Conservation (phyloP, 2,113 vertebrate species). For the Pseudonaja textilis region DNA sequence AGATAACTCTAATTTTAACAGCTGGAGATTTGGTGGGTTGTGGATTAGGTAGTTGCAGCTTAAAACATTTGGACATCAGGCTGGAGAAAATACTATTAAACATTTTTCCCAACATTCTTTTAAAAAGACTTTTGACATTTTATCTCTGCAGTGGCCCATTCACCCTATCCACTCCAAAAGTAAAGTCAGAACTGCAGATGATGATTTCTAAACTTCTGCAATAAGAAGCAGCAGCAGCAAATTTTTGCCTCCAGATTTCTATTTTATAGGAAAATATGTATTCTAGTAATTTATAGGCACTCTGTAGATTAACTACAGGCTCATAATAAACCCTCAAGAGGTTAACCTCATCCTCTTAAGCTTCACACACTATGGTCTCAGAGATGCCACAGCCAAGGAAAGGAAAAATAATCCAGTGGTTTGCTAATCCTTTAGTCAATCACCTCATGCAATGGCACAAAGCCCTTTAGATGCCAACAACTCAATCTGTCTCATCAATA, state of each 20-base stretch:
- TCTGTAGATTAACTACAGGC: conserved; percentile 72
- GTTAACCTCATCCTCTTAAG: conserved; percentile 79
- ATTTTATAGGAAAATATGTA: conserved; percentile 67
- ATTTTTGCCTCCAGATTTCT: conserved; percentile 56
- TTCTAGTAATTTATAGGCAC: conserved; percentile 74
- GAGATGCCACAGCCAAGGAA: conserved; percentile 66
- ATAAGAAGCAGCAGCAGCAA: neutral
- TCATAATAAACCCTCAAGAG: conserved; percentile 73
- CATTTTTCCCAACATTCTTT: conserved; percentile 3
- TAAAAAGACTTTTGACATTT: conserved; percentile 42
- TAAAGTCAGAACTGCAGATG: conserved; percentile 42
- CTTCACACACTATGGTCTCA: conserved; percentile 72
- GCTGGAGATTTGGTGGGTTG: neutral
- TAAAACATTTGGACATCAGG: neutral
- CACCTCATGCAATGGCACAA: conserved; percentile 65
- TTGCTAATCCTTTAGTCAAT: conserved; percentile 77
- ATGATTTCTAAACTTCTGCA: conserved; percentile 46
- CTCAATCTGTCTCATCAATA: conserved; percentile 61
- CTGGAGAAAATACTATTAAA: neutral
- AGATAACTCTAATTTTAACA: neutral
- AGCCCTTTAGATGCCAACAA: conserved; percentile 57
- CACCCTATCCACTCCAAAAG: neutral
- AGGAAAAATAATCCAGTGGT: conserved; percentile 71
- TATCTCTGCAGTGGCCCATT: neutral
- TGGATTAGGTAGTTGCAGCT: neutral